These are phyloP conservation scores for Lepidurus couesii DNA, from an alignment of 1,140 invertebrate species.

Conservation along the genomic window DNA sequence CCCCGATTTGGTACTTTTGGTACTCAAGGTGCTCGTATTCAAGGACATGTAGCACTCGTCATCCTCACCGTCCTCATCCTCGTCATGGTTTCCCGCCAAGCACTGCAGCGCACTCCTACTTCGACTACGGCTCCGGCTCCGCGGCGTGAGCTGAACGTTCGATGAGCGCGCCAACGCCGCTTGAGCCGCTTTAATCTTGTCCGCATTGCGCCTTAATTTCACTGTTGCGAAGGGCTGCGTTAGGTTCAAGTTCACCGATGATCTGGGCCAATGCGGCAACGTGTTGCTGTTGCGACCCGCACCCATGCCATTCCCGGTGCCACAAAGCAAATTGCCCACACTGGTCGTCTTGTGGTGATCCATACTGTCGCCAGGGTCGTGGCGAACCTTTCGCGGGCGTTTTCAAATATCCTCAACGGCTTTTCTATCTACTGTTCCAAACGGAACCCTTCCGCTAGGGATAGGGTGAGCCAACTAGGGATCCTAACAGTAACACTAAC, in stretches of 20 bases:
- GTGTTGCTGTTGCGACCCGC: background rate
- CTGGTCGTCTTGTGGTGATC: background rate
- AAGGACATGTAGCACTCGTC: conserved; percentile 24
- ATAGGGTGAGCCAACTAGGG: too few species aligned
- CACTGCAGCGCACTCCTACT: conserved; percentile 34
- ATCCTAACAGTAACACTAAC: too few species aligned
- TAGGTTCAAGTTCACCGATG: background rate
- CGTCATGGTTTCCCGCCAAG: conserved; percentile 25
- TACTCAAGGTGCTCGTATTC: background rate
- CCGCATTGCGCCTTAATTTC: conserved; percentile 4
- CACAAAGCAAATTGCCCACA: background rate
- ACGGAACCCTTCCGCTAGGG: too few species aligned
- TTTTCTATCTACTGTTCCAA: too few species aligned
- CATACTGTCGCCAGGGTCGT: background rate
- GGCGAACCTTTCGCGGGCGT: too few species aligned
- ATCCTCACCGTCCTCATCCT: conserved; percentile 28
- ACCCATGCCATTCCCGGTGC: background rate
- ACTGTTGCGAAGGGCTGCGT: background rate
- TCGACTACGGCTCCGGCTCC: conserved; percentile 28
- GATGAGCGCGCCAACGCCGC: background rate
- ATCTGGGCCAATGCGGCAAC: background rate
- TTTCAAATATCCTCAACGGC: too few species aligned
- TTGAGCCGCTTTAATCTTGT: background rate
- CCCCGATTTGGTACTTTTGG: background rate
- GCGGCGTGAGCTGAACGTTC: conserved; percentile 10